Conservation (phyloP, 2,797 vertebrate species). For the Poeciliopsis presidionis region DNA sequence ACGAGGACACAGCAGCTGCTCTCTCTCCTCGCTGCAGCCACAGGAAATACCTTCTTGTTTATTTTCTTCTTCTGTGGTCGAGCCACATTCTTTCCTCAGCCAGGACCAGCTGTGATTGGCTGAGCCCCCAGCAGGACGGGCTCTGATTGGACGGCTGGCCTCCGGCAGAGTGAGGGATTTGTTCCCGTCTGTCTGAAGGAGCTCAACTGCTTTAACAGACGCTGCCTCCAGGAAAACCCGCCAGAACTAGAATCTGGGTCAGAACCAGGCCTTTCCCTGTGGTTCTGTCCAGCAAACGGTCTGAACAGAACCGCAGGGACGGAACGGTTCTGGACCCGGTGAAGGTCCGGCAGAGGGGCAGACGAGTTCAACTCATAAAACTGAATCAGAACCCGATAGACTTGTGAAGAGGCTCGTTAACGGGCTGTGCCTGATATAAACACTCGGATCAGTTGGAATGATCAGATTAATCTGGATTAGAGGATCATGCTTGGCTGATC, state of each 20-base stretch:
- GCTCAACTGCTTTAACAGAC: slow-evolving; percentile 5
- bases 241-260: neutral
- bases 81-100: slow-evolving; percentile 38
- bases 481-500: neutral
- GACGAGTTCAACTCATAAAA: neutral
- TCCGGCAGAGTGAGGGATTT: neutral
- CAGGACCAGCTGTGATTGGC: slow-evolving; percentile 39
- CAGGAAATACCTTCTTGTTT: slow-evolving; percentile 60
- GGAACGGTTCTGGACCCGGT: neutral
- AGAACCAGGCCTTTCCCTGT: neutral
- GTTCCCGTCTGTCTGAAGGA: neutral
- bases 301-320: neutral
- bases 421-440: neutral
- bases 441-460: neutral
- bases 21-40: slow-evolving; percentile 13
- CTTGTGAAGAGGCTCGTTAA: neutral
- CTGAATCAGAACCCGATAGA: neutral
- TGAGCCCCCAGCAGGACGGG: neutral
- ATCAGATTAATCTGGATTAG: neutral
- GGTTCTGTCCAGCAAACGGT: neutral
- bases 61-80: slow-evolving; percentile 56
- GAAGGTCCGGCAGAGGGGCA: too few species aligned
- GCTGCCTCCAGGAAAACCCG: neutral
- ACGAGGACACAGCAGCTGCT: neutral
- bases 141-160: slow-evolving; percentile 35